Base-by-base conservation (phyloP, 2,113 vertebrate species). In the Stigmatopora nigra region DNA sequence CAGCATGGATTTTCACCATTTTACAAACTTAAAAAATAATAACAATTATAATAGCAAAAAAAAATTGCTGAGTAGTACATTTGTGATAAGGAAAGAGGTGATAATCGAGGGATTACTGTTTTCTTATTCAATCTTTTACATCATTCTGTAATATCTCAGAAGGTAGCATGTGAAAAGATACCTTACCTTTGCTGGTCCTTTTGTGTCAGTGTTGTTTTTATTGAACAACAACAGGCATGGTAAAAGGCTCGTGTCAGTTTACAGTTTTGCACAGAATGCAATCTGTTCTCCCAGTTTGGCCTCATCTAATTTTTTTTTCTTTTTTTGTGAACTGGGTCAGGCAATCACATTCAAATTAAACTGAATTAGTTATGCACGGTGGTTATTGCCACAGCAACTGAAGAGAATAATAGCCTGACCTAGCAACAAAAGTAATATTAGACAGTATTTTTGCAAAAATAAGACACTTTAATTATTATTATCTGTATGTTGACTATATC, bases 251-350 rank as follows among this genome's bases (percentile, higher is more conserved):
- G 45, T 67, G 53, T 66, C 59, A 52, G 25, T 41, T 55, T 14
- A 7, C 63, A 64, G 56, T 61, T 47, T 0, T 55, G 19, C 22
- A 38, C 38, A 38, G 4, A 38, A 38, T 49, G 7, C 11, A 58
- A n/a, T 47, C 56, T n/a, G 55, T 57, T 46, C 41, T 71, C 67
- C 63, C 59, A 7, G 53, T 56, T 31, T 68, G 62, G 65, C 65
- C 25, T 63, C 67, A 63, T 80, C 65, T 71, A 52, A 31, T 31
- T 31, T 31, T 60, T 53, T 57, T 25, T 31, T 31, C 57, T 53
- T 57, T 25, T 63, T 64, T 48, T 70, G 75, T 78, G 61, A 76
- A 76, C 44, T 80, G 64, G 68, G 75, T 80, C 70, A 20, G 52
- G 65, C 17, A 68, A 41, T 64, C 64, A 49, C 63, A 31, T 19